Conservation (phyloP, 2,797 vertebrate species). For the Apogon hyalosoma region DNA sequence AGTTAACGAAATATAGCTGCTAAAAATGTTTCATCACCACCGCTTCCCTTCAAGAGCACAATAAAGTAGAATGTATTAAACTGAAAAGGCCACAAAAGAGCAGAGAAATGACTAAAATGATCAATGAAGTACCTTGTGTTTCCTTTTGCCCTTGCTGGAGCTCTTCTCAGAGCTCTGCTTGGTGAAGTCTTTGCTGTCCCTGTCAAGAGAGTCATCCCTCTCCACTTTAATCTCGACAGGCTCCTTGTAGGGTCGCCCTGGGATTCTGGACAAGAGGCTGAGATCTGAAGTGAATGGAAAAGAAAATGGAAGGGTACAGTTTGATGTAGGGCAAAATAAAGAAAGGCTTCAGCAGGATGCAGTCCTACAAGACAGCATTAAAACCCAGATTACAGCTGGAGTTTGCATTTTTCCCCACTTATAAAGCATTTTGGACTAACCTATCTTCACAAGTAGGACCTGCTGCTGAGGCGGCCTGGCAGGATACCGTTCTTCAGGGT, state of each 20-base stretch:
- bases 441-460: conserved; percentile 94
- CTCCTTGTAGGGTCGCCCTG: conserved; percentile 94
- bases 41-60: not conserved
- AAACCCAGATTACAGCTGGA: not conserved
- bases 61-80: not conserved
- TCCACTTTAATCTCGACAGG: conserved; percentile 89
- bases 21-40: not conserved
- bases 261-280: conserved; percentile 92
- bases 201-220: conserved; percentile 88
- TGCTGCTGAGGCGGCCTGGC: conserved; percentile 82
- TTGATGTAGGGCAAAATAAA: conserved; percentile 38
- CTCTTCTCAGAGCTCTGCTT: conserved; percentile 91
- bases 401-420: not conserved
- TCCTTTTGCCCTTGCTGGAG: conserved; percentile 93
- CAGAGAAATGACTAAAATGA: not conserved
- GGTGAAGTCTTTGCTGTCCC: conserved; percentile 89
- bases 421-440: conserved; percentile 44
- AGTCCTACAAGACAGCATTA: not conserved
- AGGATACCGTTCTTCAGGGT: conserved; percentile 93
- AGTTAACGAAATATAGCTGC: too few species aligned
- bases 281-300: conserved; percentile 83
- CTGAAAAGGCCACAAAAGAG: not conserved
- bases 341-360: not conserved
- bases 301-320: conserved; percentile 10
- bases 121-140: conserved; percentile 88